Evolutionary conservation across 35 echinoderm and acorn worm species (phyloP), one percentile per base, ranked within the genome.

Genomic region (Stichopus chloronotus): DNA sequence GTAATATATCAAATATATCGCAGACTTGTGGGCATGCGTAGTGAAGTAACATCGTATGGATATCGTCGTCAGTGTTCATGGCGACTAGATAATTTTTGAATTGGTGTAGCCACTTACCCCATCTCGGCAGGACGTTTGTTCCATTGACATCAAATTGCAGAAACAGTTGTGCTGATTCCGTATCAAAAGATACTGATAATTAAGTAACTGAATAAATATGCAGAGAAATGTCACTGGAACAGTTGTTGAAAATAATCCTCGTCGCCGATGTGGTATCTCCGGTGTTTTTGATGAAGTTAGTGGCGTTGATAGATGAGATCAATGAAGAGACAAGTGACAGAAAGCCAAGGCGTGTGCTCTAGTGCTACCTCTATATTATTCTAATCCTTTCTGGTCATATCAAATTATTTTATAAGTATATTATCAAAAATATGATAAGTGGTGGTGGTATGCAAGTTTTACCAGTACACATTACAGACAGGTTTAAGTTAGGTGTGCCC

Each of bases 1-100:
- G 12, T 43, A 91, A 68, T 21, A 91, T 91, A 0, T 89, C 69
- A 63, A 95, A 97, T 11, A 97, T 93, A 56, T 93, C 94, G 72
- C 88, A 81, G 0, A 95, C 94, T 19, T 72, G 60, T 16, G 91
- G 76, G 4, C 94, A 92, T 16, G 96, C 94, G 79, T 93, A 97
- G 81, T 95, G 94, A 9, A 95, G 52, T 12, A 95, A 63, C 61
- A 94, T 9, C 9, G 96, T 91, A 9, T 72, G 56, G n/a, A 7
- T 54, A 19, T 85, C 58, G 57, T 93, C 88, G 10, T 55, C 92
- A 5, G 91, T 83, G 25, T 95, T 90, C 86, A 92, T 81, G 11
- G 72, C 87, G 17, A 88, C 52, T 13, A 92, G 22, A 7, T 92
- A 92, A 5, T 85, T 91, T 74, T 94, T 91, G 17, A 96, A 92